These are phyloP conservation scores for Rhyacophila evoluta DNA, from an alignment of 2,888 invertebrate genomes.

Conservation along the genomic window DNA sequence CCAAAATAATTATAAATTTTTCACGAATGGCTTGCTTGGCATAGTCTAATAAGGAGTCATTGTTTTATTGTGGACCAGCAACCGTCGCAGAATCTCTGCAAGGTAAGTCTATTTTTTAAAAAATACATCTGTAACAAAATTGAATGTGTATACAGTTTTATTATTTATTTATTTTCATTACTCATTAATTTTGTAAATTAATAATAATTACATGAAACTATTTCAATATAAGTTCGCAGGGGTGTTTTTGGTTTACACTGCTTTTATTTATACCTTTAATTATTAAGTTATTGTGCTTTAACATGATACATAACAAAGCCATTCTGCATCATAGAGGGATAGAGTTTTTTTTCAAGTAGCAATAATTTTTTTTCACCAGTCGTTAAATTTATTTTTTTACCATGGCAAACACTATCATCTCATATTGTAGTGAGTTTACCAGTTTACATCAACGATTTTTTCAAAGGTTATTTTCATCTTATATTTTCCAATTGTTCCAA, in stretches of 20 bases:
- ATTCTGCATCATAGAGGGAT: not conserved
- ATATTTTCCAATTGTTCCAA: no score
- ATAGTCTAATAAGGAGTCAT: no score
- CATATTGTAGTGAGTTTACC: no score
- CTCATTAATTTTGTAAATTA: not conserved
- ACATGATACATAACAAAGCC: not conserved
- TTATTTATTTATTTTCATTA: not conserved
- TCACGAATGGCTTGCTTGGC: no score
- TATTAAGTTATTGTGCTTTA: conserved; percentile 11
- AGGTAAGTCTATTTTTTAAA: not conserved
- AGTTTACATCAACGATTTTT: no score
- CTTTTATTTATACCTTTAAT: conserved; percentile 15
- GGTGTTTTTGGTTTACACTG: conserved; percentile 16
- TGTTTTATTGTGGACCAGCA: no score
- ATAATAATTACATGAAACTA: not conserved
- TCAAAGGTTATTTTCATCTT: no score
- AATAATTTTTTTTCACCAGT: no score
- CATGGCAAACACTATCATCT: no score
- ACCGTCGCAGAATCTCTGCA: not conserved
- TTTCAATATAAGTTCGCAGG: not conserved
- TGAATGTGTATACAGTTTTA: not conserved
- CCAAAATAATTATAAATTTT: no score
- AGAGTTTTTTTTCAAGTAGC: not conserved
- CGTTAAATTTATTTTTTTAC: no score
- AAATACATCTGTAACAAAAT: not conserved